A percentile compares a stretch with the other conserved stretches of the same genome.
These are phyloP conservation scores for Stenopsyche tienmushanensis DNA, from an alignment of 1,140 invertebrate genomes.

Conservation along the genomic window DNA sequence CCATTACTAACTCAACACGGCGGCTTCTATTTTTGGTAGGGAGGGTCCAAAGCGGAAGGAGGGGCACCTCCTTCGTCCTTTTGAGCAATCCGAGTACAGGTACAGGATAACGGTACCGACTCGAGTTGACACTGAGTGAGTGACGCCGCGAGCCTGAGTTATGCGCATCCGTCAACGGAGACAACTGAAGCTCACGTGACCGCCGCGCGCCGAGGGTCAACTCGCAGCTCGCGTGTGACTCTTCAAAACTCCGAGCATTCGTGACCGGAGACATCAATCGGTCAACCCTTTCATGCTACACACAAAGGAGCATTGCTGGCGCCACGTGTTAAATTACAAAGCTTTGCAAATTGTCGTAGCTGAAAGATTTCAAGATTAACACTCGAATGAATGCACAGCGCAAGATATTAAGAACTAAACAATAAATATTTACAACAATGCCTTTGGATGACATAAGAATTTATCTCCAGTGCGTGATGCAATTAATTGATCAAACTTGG, in stretches of 20 bases:
- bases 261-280: constrained; percentile 10
- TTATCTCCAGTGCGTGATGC: too few species aligned
- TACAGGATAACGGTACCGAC: constrained; percentile 9
- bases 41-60: background rate
- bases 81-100: constrained; percentile 7
- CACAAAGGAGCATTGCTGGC: too few species aligned
- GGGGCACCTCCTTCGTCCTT: background rate
- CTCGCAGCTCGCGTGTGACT: constrained; percentile 7
- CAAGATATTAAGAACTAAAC: too few species aligned
- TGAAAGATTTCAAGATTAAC: background rate
- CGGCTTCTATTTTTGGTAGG: background rate
- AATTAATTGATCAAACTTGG: too few species aligned
- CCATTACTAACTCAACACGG: constrained; percentile 22
- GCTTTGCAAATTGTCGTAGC: background rate
- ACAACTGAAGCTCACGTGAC: constrained; percentile 38
- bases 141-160: constrained; percentile 33
- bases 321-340: too few species aligned
- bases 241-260: too few species aligned
- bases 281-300: too few species aligned
- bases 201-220: constrained; percentile 6
- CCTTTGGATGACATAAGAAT: too few species aligned
- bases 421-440: too few species aligned
- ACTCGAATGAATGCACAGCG: constrained; percentile 10
- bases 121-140: constrained; percentile 38
- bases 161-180: constrained; percentile 33